Evolutionary conservation across 2,113 vertebrate species (phyloP).

Genomic region (Crotalus tigris): DNA sequence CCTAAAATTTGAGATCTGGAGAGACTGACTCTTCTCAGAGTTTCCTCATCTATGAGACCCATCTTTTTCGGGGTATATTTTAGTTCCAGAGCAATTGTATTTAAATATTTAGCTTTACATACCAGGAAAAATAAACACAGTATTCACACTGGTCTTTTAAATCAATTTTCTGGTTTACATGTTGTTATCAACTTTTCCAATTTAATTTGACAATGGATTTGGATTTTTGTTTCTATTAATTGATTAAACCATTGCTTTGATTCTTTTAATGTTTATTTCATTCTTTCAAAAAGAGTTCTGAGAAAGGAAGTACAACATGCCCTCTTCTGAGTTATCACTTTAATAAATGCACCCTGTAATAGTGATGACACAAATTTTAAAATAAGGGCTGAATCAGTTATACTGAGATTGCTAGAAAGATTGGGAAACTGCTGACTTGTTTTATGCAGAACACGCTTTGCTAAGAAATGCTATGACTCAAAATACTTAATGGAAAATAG

Average conservation of each 20-base stretch:
- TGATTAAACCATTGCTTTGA: neutral
- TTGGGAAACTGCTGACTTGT: neutral
- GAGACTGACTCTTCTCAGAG: neutral
- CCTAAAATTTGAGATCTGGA: neutral
- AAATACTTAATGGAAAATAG: neutral
- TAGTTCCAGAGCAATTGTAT: neutral
- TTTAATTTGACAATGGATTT: neutral
- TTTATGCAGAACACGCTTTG: neutral
- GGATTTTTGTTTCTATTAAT: neutral
- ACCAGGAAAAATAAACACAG: neutral
- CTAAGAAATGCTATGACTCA: neutral
- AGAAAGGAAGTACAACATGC: neutral
- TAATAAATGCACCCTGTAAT: neutral
- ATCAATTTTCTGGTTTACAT: neutral
- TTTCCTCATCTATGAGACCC: neutral
- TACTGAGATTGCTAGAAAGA: neutral
- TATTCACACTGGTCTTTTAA: neutral
- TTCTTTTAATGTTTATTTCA: neutral
- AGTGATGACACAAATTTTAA: neutral
- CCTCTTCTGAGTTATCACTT: neutral
- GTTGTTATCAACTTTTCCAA: neutral
- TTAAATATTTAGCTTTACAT: neutral
- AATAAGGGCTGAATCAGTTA: neutral
- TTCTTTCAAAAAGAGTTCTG: neutral
- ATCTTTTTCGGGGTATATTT: neutral